Base-by-base conservation (phyloP, 2,113 vertebrate species). In the Leptodactylus fuscus region DNA sequence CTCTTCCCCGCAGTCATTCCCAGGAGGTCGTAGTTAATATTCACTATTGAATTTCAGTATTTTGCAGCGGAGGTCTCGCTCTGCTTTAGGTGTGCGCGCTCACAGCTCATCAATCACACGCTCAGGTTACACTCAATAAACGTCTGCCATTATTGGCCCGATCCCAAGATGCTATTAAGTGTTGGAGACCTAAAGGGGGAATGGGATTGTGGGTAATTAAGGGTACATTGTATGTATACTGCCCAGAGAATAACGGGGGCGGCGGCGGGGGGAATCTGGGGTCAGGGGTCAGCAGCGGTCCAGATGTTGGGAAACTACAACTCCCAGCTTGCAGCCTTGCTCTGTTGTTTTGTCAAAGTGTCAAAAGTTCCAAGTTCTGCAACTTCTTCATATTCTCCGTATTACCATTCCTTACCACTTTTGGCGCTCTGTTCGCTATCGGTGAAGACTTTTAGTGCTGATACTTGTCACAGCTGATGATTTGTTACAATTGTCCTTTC, bases 81-180 rank as follows among this genome's bases (percentile, higher is more conserved):
- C 44, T 18, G 58, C 38, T 13, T 27, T 29, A 67, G 79, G 79
- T 48, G 79, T 20, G 44, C 24, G 18, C 10, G 0, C 6, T 49
- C 55, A 12, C 24, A 2, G 38, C 60, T 49, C 38, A 12, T 69
- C 27, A 69, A 81, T 81, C 60, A 49, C 7, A 22, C 4, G 36
- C 36, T 62, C 53, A 3, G 2, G 58, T 18, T 48, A 65, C 27
- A 15, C 60, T 65, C 55, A 24, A 81, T 81, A 81, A 81, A 65
- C 27, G 78, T 81, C 78, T 16, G 36, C 24, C 32, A 27, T 81
- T 81, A 81, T 62, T 48, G 79, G 36, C 34, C 15, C 38, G 38
- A 5, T 48, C 79, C 58, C 79, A 5, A 32, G 24, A 9, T 16
- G 41, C 5, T 81, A 55, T 48, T 32, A 65, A 62, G 44, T 41